These are phyloP conservation scores for Rhyacophila evoluta DNA, from an alignment of 2,888 invertebrate genomes.

Conservation along the genomic window DNA sequence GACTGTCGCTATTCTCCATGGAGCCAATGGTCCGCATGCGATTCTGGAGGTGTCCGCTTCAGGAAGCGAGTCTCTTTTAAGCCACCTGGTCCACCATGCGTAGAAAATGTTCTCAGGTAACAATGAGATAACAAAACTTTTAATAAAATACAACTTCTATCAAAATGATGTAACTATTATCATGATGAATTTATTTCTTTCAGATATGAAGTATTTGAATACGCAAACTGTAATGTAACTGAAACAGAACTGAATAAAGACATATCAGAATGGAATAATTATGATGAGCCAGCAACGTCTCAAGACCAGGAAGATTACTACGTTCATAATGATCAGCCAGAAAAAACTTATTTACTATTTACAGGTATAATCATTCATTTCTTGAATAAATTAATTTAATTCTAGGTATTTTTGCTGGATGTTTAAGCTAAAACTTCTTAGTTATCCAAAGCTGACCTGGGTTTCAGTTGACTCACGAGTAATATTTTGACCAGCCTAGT, in stretches of 20 bases:
- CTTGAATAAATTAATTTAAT: too few relatives aligned
- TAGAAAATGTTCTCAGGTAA: constrained; percentile 46
- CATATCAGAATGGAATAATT: constrained; percentile 47
- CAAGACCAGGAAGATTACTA: constrained; percentile 53
- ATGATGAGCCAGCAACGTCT: neutral
- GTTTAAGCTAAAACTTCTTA: too few relatives aligned
- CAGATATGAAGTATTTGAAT: constrained; percentile 54
- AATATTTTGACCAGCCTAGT: too few relatives aligned
- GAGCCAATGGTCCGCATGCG: constrained; percentile 53
- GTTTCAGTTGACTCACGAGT: too few relatives aligned
- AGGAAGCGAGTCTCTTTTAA: constrained; percentile 51
- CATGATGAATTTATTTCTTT: constrained; percentile 15
- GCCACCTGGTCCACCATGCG: constrained; percentile 53
- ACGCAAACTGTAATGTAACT: constrained; percentile 53
- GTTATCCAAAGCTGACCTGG: too few relatives aligned
- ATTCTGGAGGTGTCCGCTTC: constrained; percentile 51
- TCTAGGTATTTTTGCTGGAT: too few relatives aligned
- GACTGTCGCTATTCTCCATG: constrained; percentile 53
- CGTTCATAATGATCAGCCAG: constrained; percentile 50
- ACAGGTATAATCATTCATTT: too few relatives aligned
- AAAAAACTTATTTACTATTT: constrained; percentile 50
- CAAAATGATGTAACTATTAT: too few relatives aligned
- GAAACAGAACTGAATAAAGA: constrained; percentile 50
- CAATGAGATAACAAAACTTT: too few relatives aligned
- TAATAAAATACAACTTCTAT: too few relatives aligned